phyloP scores from a whole-genome alignment of 1,140 invertebrate species.

The Drosophila kohkoa region DNA sequence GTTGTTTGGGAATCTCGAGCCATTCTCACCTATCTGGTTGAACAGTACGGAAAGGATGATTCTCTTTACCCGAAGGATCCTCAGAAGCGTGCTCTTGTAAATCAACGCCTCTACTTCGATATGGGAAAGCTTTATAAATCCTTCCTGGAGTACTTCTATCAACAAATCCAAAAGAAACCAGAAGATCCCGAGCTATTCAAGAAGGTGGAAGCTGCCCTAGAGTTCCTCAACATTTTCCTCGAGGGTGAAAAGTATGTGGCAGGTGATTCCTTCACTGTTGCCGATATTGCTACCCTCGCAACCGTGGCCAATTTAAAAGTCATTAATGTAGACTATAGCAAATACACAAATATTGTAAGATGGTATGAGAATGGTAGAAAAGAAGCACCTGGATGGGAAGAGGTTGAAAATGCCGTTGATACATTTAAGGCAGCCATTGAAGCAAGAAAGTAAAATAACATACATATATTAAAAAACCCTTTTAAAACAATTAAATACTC shows the following conservation, averaged over 20 bases:
- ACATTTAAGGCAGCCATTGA: background rate
- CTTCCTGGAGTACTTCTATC: constrained; percentile 65
- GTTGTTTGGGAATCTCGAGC: constrained; percentile 71
- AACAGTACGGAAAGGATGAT: constrained; percentile 84
- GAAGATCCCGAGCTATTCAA: constrained; percentile 33
- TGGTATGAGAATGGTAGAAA: constrained; percentile 61
- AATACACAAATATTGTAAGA: constrained; percentile 50
- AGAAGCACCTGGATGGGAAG: constrained; percentile 56
- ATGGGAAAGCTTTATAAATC: constrained; percentile 84
- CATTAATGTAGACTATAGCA: constrained; percentile 8
- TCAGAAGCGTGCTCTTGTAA: constrained; percentile 85
- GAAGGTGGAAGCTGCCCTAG: constrained; percentile 40
- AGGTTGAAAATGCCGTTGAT: constrained; percentile 26
- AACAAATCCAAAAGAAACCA: constrained; percentile 43
- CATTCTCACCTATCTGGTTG: constrained; percentile 65
- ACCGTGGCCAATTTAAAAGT: no score
- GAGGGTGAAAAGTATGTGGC: constrained; percentile 55
- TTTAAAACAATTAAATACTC: background rate
- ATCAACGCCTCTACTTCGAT: constrained; percentile 87
- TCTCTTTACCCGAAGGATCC: constrained; percentile 87
- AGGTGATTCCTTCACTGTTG: constrained; percentile 49
- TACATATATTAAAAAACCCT: background rate
- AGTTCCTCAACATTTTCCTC: constrained; percentile 47
- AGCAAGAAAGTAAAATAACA: background rate
- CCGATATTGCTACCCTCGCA: constrained; percentile 42